These are phyloP conservation scores for Telmatochromis bifrenatus DNA, from an alignment of 2,113 vertebrate genomes.

Conservation along the genomic window DNA sequence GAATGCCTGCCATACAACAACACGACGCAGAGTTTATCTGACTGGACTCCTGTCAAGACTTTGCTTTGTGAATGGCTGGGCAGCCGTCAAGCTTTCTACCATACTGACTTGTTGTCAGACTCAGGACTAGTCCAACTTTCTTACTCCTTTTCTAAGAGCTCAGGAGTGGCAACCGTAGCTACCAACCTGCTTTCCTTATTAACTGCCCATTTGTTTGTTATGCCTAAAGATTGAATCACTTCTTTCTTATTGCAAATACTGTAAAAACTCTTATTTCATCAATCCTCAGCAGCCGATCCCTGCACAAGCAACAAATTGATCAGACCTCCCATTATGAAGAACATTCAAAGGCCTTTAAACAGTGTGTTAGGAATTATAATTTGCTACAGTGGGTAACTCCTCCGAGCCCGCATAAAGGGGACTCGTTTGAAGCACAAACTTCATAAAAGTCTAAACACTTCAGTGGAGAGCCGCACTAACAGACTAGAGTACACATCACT, in stretches of 20 bases:
- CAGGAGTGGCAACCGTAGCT: accelerated
- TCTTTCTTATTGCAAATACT: not conserved
- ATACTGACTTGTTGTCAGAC: not conserved
- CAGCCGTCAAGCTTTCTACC: not conserved
- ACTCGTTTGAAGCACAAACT: not conserved
- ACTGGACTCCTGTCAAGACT: not conserved
- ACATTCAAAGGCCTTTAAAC: not conserved
- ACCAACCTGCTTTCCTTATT: not conserved
- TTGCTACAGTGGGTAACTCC: not conserved
- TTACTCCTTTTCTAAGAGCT: not conserved
- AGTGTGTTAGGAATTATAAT: not conserved
- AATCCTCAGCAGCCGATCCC: not conserved
- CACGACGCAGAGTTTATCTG: not conserved
- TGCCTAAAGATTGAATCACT: not conserved
- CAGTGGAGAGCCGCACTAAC: not conserved
- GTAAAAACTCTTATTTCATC: not conserved
- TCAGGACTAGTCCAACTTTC: not conserved
- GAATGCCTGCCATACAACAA: not conserved
- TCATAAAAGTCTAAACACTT: not conserved
- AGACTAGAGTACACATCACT: not conserved
- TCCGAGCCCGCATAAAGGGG: accelerated
- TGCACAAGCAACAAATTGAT: not conserved
- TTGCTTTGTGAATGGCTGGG: not conserved
- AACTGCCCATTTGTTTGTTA: not conserved
- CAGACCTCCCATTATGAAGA: not conserved